Percentiles rank a stretch among this genome's conserved stretches.
Conservation (phyloP, 1,140 invertebrate species). For the Aplysia californica region DNA sequence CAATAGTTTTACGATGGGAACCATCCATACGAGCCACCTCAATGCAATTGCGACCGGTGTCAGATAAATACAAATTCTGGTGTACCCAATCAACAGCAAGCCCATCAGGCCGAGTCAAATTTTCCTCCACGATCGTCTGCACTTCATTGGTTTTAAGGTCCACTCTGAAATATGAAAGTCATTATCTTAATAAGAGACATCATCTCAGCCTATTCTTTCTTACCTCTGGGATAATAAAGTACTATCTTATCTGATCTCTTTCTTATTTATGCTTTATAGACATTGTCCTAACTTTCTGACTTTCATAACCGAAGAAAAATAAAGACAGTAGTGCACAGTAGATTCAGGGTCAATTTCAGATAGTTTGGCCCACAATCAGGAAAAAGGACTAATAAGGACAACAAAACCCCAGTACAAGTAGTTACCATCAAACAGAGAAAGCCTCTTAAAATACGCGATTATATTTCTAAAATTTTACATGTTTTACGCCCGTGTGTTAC, state of each 20-base stretch:
- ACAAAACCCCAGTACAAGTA: no score
- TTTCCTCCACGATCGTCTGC: conserved; percentile 23
- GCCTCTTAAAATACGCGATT: no score
- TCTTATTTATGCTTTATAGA: not conserved
- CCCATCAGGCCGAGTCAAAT: conserved; percentile 83
- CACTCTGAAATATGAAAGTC: conserved; percentile 1
- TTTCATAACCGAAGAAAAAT: not conserved
- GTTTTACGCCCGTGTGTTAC: no score
- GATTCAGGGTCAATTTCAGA: no score
- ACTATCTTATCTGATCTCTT: not conserved
- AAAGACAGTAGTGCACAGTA: not conserved
- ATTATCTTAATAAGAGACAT: not conserved
- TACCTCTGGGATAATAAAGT: not conserved
- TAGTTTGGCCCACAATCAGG: no score
- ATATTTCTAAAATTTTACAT: no score
- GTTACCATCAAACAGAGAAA: no score
- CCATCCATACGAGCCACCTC: conserved; percentile 82
- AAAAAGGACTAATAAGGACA: no score
- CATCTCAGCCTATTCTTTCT: not conserved
- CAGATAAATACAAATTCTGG: conserved; percentile 96
- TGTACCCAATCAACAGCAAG: conserved; percentile 97
- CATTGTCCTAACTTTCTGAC: not conserved
- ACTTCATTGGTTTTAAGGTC: conserved; percentile 9
- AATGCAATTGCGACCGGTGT: conserved; percentile 91
- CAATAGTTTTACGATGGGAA: conserved; percentile 85